Base-by-base conservation (phyloP, 2,113 vertebrate species). In the Pomatostomus ruficeps region DNA sequence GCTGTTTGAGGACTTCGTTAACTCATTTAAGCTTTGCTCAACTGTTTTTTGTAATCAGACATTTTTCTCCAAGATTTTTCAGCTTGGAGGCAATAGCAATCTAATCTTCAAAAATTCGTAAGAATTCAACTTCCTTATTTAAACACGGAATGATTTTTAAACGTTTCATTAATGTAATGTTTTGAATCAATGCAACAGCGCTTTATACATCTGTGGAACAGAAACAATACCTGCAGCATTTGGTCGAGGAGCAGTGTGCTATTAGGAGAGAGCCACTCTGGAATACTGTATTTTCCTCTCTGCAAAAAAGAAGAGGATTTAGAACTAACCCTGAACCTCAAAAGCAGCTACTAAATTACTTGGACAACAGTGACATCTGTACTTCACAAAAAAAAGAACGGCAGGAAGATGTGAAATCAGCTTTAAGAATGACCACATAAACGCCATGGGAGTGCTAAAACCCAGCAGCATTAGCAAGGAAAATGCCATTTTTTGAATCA, bases 201-300 rank as follows among this genome's bases (percentile, higher is more conserved):
- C 28, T 48, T 72, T 20, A 57, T 3, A 51, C 20, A 45, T 20
- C 23, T 46, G 4, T 1, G 40, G 36, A 58, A 36, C 0, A 87
- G 36, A 85, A 87, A 43, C 15, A n/a, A 35, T 98, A 99, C 99
- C 99, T 99, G 99, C 88, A 99, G 96, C 99, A 99, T 99, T 91
- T 99, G 99, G 84, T 98, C 98, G 78, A 99, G 98, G 12, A 99
- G 98, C 23, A 98, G 91, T 10, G 95, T 45, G 66, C 99, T 99
- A 62, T 98, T 97, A 49, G 98, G 95, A 94, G 99, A 99, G 1
- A 99, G 98, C 99, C 99, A 99, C 38, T 91, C 96, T 2, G 99
- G 99, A 95, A 98, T 97, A 31, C 97, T 98, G 51, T 99, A 99
- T 97, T 98, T 98, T 65, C 99, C 99, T 92, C 96, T 98, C 99